Conservation (phyloP, 2,888 invertebrate genomes). For the Apomyelois bistriatella region DNA sequence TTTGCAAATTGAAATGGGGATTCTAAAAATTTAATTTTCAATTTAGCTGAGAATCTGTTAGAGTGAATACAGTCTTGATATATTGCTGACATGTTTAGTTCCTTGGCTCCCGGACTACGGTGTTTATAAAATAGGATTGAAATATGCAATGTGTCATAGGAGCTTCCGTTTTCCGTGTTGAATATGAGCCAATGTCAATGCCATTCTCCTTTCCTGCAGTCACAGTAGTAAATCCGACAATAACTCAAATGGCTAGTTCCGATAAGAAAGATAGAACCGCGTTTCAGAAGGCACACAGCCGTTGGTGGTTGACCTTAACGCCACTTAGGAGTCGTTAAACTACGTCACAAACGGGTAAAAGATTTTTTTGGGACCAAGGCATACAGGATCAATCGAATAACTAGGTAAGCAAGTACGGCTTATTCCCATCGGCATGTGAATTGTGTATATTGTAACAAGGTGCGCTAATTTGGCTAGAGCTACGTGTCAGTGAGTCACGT, state of each 20-base stretch:
- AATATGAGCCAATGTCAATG: slow-evolving; percentile 67
- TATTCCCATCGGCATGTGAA: slow-evolving; percentile 12
- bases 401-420: no score
- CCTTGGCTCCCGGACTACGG: not conserved
- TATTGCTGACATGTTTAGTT: not conserved
- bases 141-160: slow-evolving; percentile 27
- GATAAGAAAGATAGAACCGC: no score
- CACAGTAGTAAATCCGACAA: slow-evolving; percentile 35
- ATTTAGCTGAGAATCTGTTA: no score
- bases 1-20: no score
- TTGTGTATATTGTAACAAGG: slow-evolving; percentile 5
- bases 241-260: slow-evolving; percentile 32
- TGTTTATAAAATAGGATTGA: not conserved
- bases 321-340: no score
- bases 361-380: no score
- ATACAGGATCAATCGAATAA: no score
- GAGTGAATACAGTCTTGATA: no score
- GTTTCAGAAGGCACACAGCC: no score
- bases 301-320: no score
- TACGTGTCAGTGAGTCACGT: slow-evolving; percentile 57
- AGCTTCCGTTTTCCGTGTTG: slow-evolving; percentile 61
- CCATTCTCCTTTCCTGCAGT: slow-evolving; percentile 53
- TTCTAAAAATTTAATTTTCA: no score
- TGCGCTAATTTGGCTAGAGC: slow-evolving; percentile 24
- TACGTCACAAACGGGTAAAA: no score